Percentiles rank a stretch among this genome's conserved stretches.
Conservation (phyloP, 2,797 vertebrate genomes). For the Dendrocincla tyrannina region DNA sequence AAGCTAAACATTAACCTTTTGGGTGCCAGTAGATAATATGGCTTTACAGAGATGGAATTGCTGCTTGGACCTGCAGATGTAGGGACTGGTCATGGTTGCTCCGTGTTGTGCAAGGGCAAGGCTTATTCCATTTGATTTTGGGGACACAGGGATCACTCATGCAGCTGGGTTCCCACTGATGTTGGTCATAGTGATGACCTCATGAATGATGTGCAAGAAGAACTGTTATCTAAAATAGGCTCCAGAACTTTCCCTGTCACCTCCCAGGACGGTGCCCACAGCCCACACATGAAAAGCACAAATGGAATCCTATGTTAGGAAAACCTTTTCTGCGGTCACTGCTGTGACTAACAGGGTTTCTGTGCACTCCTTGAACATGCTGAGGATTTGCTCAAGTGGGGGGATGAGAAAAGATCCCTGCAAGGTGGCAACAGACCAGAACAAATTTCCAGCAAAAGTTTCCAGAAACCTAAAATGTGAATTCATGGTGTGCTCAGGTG, state of each 20-base stretch:
- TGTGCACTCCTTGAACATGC: background rate
- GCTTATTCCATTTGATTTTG: background rate
- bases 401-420: background rate
- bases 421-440: background rate
- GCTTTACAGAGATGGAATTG: background rate
- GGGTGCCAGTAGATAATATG: background rate
- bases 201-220: background rate
- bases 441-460: slow-evolving; percentile 32
- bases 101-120: background rate
- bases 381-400: background rate
- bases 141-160: background rate
- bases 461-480: slow-evolving; percentile 42
- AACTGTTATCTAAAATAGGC: background rate
- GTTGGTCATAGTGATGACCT: background rate
- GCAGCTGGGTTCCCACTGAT: background rate
- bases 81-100: background rate
- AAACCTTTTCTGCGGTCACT: background rate
- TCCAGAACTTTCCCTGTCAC: background rate
- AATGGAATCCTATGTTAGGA: background rate
- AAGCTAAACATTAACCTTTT: background rate
- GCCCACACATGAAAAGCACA: background rate
- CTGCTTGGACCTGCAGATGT: background rate
- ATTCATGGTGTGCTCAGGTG: slow-evolving; percentile 24
- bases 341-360: slow-evolving; percentile 4
- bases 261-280: background rate